Base-by-base conservation (phyloP, 2,888 invertebrate genomes). In the Cheilosia urbana region DNA sequence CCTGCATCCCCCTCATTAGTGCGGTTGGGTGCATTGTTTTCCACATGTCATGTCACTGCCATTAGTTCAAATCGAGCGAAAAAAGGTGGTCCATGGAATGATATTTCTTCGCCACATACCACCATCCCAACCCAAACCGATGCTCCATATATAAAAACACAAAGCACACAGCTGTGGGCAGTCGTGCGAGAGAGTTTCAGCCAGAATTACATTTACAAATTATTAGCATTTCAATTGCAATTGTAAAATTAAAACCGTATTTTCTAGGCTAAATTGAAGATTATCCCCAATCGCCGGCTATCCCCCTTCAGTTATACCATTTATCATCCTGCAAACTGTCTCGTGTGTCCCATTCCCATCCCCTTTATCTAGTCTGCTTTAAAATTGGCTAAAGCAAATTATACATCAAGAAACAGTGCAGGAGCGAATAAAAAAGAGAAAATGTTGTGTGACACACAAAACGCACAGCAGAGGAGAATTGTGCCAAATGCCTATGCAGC, bases 401-500 rank as follows among this genome's bases (percentile, higher is more conserved):
- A 84, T 84, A 76, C 75, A 79, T 84, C 84, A 55, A 71, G 11
- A 30, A 19, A 42, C 11, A 40, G 27, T 5, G 30, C 3, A 21
- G 21, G 6, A 4, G 51, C 2, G 24, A 24, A 45, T 21, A 55
- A 27, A 13, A 19, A 17, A 62, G n/a, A 40, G 53, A 19, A 24
- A 42, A 42, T 60, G 63, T 73, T 63, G 53, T 84, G 83, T 84
- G 84, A 71, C 75, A 84, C 42, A 79, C 55, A 78, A 79, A 84
- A 72, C 84, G 84, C 75, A 80, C 71, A 63, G 60, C 47, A 24
- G 75, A 37, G 45, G 34, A 62, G 63, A 84, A 79, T 42, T 84
- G 84, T 84, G 80, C 84, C 84, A 84, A 79, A 84, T 80, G 79
- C 69, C 65, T 63, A 75, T 76, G 84, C 84, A 65, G 65, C 60